These are phyloP conservation scores for Bombus confusus DNA, from an alignment of 1,140 invertebrate genomes.

Conservation along the genomic window DNA sequence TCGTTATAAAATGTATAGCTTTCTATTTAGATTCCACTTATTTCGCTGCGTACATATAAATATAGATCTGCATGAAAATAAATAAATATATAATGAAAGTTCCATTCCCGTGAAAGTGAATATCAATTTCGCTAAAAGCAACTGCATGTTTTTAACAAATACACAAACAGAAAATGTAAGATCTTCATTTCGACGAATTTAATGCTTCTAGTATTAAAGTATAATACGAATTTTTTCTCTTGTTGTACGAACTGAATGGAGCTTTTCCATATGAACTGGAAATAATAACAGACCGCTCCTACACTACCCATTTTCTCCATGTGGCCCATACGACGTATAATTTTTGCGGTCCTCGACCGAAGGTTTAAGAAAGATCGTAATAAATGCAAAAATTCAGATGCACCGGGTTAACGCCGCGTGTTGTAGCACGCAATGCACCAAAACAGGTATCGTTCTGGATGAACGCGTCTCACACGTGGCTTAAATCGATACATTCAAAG, in stretches of 20 bases:
- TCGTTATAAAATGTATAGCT: neutral
- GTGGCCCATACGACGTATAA: neutral
- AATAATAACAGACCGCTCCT: neutral
- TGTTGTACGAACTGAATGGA: too few species aligned
- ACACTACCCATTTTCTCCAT: neutral
- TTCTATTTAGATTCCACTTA: neutral
- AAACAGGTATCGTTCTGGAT: neutral
- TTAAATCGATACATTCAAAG: conserved; percentile 50
- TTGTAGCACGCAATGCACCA: conserved; percentile 47
- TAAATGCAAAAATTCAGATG: conserved; percentile 50
- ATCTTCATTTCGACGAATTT: neutral
- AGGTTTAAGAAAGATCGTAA: conserved; percentile 33
- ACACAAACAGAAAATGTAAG: neutral
- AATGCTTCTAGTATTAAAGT: neutral
- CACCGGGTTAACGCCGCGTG: conserved; percentile 10
- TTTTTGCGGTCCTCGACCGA: neutral
- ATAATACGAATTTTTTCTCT: neutral
- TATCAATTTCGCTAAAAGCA: neutral
- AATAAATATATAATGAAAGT: neutral
- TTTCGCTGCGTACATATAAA: neutral
- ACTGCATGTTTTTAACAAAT: neutral
- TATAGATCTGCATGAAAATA: neutral
- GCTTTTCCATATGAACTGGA: too few species aligned
- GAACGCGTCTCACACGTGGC: conserved; percentile 26
- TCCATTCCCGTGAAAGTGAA: neutral